Conservation (phyloP, 2,888 invertebrate genomes). For the Thymelicus acteon region DNA sequence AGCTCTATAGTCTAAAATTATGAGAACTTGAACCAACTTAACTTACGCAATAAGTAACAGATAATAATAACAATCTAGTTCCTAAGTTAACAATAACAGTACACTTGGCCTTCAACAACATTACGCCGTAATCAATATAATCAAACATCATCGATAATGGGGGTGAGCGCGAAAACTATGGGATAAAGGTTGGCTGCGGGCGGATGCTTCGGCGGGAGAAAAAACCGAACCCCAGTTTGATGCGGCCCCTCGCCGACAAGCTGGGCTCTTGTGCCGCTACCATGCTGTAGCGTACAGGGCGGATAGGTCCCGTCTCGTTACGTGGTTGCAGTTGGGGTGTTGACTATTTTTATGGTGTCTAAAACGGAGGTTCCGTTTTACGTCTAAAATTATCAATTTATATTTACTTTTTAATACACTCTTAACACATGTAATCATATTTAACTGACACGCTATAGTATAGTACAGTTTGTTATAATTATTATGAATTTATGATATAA, state of each 20-base stretch:
- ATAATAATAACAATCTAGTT: too few relatives aligned
- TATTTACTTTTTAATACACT: too few relatives aligned
- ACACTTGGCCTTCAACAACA: slow-evolving; percentile 14
- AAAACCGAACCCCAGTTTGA: slow-evolving; percentile 30
- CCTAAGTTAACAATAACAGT: not conserved
- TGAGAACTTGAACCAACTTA: too few relatives aligned
- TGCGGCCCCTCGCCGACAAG: slow-evolving; percentile 31
- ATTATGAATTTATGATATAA: too few relatives aligned
- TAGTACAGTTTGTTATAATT: too few relatives aligned
- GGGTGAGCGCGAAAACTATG: slow-evolving; percentile 34
- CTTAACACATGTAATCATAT: too few relatives aligned
- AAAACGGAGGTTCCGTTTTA: too few relatives aligned
- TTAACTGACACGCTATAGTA: too few relatives aligned
- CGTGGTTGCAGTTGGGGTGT: too few relatives aligned
- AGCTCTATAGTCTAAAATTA: too few relatives aligned
- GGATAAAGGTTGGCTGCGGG: slow-evolving; percentile 32
- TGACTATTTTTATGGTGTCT: not conserved
- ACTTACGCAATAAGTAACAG: too few relatives aligned
- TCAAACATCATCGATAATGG: slow-evolving; percentile 29
- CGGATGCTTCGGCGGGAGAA: slow-evolving; percentile 30
- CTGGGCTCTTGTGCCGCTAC: slow-evolving; percentile 15
- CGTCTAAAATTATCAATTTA: too few relatives aligned
- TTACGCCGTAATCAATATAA: slow-evolving; percentile 30
- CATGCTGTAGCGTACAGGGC: not conserved
- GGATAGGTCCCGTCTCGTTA: not conserved